Evolutionary conservation across 2,113 vertebrate species (phyloP).

Genomic region (Salvelinus namaycush): DNA sequence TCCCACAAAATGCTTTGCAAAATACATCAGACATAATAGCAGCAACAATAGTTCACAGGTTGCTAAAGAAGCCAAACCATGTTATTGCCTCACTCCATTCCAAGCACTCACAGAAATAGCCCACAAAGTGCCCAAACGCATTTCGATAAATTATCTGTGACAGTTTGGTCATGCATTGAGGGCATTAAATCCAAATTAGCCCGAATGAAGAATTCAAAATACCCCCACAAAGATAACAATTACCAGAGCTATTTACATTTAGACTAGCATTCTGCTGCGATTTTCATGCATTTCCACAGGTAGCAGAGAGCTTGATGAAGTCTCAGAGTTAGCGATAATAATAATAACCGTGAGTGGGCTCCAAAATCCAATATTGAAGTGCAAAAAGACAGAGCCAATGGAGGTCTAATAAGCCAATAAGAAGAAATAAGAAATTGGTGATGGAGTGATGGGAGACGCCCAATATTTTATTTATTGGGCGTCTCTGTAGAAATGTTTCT

Average conservation of each 20-base stretch:
- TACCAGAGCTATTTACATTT: constrained; percentile 79
- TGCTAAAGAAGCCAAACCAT: too few species aligned
- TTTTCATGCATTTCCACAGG: constrained; percentile 68
- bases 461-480: not conserved
- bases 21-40: constrained; percentile 14
- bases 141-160: constrained; percentile 38
- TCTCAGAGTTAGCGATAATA: constrained; percentile 64
- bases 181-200: constrained; percentile 55
- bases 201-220: constrained; percentile 52
- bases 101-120: constrained; percentile 28
- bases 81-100: not conserved
- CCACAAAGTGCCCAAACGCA: constrained; percentile 24
- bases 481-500: constrained; percentile 11
- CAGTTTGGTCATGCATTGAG: constrained; percentile 35
- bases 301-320: constrained; percentile 63
- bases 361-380: constrained; percentile 61
- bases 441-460: not conserved
- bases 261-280: constrained; percentile 71
- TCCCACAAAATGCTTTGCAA: not conserved
- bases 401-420: constrained; percentile 57
- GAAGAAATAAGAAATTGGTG: constrained; percentile 21
- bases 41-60: constrained; percentile 3
- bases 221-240: constrained; percentile 68
- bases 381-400: constrained; percentile 55
- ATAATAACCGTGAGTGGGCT: constrained; percentile 47